These are phyloP conservation scores for Ceratotherium simum DNA, from an alignment of 2,113 vertebrate species.

Conservation along the genomic window DNA sequence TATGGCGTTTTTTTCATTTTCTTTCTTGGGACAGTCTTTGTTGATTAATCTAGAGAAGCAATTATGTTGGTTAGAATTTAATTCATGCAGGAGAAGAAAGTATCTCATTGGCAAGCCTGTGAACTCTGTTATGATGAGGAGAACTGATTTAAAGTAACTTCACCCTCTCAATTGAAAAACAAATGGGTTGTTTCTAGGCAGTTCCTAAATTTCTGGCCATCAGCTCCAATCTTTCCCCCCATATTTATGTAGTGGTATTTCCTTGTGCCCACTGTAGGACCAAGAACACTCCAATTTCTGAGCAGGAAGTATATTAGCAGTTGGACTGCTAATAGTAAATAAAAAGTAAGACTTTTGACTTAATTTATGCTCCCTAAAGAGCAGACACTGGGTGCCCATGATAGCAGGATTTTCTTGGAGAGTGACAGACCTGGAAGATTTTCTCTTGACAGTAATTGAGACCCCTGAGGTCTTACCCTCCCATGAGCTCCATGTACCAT, in stretches of 20 bases:
- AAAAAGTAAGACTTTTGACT: neutral
- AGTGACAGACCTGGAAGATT: neutral
- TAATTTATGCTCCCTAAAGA: neutral
- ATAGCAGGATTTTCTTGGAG: neutral
- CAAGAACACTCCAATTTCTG: neutral
- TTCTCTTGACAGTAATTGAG: neutral
- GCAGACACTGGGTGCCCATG: neutral
- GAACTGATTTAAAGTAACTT: constrained; percentile 29
- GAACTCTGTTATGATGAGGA: neutral
- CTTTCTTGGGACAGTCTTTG: neutral
- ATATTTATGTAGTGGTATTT: neutral
- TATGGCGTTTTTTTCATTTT: neutral
- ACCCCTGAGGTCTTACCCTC: neutral
- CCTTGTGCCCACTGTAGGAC: neutral
- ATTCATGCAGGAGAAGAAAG: neutral
- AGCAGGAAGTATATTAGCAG: neutral
- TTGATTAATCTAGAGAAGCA: constrained; percentile 17
- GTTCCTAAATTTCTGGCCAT: neutral
- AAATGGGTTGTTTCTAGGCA: neutral
- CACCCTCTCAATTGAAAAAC: neutral
- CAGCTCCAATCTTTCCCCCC: neutral
- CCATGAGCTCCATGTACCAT: neutral
- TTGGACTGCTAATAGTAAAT: neutral
- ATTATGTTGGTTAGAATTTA: neutral
- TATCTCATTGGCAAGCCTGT: neutral